Evolutionary conservation across 2,113 vertebrate species (phyloP).

Genomic region (Coturnix japonica): DNA sequence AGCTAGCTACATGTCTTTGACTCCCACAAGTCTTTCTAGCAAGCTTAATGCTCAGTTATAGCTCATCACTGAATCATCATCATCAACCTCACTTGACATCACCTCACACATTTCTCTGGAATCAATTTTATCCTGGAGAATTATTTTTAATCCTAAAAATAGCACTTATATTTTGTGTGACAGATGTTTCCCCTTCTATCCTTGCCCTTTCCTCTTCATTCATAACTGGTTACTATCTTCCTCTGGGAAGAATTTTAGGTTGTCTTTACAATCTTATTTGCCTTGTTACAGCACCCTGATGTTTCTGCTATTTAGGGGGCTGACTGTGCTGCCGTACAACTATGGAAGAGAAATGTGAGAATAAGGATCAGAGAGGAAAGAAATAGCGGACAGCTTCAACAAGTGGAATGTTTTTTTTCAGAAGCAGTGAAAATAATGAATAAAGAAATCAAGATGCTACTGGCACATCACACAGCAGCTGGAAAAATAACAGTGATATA

Average conservation of each 20-base stretch:
- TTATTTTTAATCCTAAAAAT: not conserved
- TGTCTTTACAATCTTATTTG: not conserved
- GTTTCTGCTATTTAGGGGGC: not conserved
- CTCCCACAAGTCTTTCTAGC: not conserved
- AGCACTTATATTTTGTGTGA: not conserved
- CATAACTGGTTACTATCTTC: not conserved
- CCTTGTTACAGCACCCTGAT: not conserved
- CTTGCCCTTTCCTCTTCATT: not conserved
- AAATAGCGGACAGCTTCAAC: not conserved
- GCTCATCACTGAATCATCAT: not conserved
- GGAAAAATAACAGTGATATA: not conserved
- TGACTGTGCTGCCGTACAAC: not conserved
- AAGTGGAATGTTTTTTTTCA: not conserved
- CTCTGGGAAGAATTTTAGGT: not conserved
- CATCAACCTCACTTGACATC: not conserved
- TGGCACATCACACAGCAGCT: not conserved
- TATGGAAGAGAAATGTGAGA: not conserved
- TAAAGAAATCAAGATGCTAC: not conserved
- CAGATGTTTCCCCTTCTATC: not conserved
- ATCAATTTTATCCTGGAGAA: not conserved
- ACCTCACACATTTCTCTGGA: not conserved
- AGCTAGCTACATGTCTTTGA: not conserved
- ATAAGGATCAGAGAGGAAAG: not conserved
- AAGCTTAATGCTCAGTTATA: not conserved
- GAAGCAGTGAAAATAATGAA: accelerated